phyloP scores from a whole-genome alignment of 1,140 invertebrate species.

The Trichomalopsis sarcophagae region DNA sequence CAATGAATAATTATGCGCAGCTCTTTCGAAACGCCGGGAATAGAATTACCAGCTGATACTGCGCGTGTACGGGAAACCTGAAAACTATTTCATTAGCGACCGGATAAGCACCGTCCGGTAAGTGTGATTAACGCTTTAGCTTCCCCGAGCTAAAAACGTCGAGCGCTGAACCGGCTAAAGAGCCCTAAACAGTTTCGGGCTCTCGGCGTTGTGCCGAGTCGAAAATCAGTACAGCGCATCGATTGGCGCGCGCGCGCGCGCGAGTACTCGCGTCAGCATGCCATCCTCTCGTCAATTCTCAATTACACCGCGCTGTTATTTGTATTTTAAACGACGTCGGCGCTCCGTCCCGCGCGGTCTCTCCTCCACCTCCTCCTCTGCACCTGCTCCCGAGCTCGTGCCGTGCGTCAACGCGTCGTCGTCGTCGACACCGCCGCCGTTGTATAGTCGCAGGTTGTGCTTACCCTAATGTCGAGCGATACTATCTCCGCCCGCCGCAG shows the following conservation, averaged over 20 bases:
- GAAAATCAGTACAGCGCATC: conserved; percentile 46
- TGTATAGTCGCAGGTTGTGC: conserved; percentile 23
- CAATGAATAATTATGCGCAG: conserved; percentile 1
- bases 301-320: conserved; percentile 60
- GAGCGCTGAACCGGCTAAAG: too few species aligned
- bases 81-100: too few species aligned
- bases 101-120: too few species aligned
- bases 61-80: background rate
- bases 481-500: conserved; percentile 24
- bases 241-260: conserved; percentile 40
- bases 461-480: conserved; percentile 44
- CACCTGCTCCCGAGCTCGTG: conserved; percentile 24
- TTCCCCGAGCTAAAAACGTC: too few species aligned
- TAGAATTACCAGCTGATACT: background rate
- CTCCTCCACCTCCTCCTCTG: conserved; percentile 17
- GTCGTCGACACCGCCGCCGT: background rate
- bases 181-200: background rate
- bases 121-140: too few species aligned
- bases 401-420: conserved; percentile 37
- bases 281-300: conserved; percentile 64
- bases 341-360: conserved; percentile 21
- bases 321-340: conserved; percentile 56
- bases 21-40: background rate
- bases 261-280: conserved; percentile 49
- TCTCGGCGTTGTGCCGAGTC: background rate